phyloP scores from a whole-genome alignment of 2,113 vertebrate genomes.

The Balaenoptera acutorostrata region DNA sequence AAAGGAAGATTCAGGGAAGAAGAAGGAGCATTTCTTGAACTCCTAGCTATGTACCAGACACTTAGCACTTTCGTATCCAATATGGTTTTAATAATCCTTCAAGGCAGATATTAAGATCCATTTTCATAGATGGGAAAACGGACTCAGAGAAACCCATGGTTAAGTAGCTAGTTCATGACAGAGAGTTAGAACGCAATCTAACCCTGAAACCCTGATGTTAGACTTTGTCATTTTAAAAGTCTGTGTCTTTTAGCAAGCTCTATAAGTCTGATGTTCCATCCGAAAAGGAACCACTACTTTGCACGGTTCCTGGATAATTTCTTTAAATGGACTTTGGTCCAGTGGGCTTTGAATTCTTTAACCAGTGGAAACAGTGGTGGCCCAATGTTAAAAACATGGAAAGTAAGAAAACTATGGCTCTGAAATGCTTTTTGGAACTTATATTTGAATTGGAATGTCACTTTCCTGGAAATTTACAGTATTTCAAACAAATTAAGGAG shows the following conservation, averaged over 20 bases:
- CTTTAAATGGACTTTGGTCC: not conserved
- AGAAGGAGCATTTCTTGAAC: not conserved
- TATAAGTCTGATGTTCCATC: not conserved
- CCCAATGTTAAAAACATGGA: not conserved
- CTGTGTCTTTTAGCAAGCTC: not conserved
- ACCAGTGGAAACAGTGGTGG: not conserved
- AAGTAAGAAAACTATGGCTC: not conserved
- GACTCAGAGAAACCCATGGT: not conserved
- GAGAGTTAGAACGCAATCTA: not conserved
- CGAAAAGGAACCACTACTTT: not conserved
- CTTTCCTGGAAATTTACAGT: not conserved
- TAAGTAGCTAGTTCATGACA: not conserved
- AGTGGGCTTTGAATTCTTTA: not conserved
- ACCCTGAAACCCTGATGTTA: not conserved
- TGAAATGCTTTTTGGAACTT: not conserved
- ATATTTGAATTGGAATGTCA: not conserved
- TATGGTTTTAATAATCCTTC: not conserved
- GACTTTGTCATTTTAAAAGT: not conserved
- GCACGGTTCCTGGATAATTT: not conserved
- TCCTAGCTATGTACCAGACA: not conserved
- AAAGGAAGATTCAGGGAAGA: not conserved
- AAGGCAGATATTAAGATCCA: not conserved
- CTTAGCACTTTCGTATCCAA: not conserved
- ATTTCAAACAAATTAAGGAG: slow-evolving; percentile 12
- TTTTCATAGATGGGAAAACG: not conserved